Conservation (phyloP, 2,113 vertebrate species). For the Etheostoma cragini region DNA sequence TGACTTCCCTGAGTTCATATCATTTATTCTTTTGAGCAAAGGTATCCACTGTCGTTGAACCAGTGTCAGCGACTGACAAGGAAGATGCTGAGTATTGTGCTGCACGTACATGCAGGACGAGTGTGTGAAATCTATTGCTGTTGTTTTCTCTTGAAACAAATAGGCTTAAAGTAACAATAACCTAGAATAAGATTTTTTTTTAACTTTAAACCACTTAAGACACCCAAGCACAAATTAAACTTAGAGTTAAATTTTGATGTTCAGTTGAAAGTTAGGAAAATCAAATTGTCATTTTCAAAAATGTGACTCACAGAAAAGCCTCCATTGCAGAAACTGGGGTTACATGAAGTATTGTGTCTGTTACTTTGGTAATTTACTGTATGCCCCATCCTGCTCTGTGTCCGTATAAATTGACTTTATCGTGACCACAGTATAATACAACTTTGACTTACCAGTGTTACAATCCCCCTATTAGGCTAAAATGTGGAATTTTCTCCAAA, state of each 20-base stretch:
- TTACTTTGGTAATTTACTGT: not conserved
- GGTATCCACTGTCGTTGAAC: not conserved
- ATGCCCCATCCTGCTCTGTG: not conserved
- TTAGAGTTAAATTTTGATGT: not conserved
- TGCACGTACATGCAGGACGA: not conserved
- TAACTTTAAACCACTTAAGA: no score
- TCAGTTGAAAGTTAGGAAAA: constrained; percentile 7
- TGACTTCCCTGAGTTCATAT: not conserved
- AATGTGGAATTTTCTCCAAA: not conserved
- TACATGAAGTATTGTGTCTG: constrained; percentile 14
- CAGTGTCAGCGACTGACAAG: not conserved
- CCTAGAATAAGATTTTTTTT: no score
- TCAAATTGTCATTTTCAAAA: constrained; percentile 7
- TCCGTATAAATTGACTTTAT: constrained; percentile 13
- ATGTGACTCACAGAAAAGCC: constrained; percentile 26
- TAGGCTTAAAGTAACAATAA: not conserved
- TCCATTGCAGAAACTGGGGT: constrained; percentile 4
- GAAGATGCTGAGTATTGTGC: not conserved
- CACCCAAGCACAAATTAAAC: no score
- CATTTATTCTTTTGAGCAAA: not conserved
- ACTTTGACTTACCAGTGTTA: not conserved
- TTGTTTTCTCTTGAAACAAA: not conserved
- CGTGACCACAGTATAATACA: not conserved
- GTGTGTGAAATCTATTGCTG: not conserved
- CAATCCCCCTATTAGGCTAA: not conserved